Evolutionary conservation across 2,113 vertebrate genomes (phyloP), one percentile per base, ranked within the genome.

Genomic region (Passer domesticus): DNA sequence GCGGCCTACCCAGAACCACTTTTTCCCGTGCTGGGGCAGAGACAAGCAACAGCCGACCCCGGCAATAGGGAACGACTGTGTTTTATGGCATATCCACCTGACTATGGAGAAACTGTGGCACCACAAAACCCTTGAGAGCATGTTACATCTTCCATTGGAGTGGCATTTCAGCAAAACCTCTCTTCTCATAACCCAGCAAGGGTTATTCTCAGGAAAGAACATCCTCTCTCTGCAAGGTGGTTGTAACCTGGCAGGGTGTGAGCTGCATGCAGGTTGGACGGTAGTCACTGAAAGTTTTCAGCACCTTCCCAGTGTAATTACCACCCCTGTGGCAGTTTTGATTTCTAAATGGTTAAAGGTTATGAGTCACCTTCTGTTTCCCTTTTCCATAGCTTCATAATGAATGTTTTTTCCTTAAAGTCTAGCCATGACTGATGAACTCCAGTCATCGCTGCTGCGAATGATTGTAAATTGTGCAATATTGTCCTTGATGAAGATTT

Each of bases 331-430:
- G 62, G 49, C 22, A 73, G 58, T 62, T 89, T 84, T 82, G 66
- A 69, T 79, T 94, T 95, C 46, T 85, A 67, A 76, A 50, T 39
- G 21, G 23, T 52, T 87, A 85, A 92, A 92, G 25, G 41, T 85
- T 21, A 33, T 76, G 66, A 89, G 58, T 95, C 74, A 94, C 44
- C 72, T 92, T 82, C 66, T 87, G 58, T 92, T 97, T 80, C 64
- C 50, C 64, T 91, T 87, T 92, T 53, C 80, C 52, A 43, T 25
- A 83, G 64, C 47, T 83, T 94, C 70, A 87, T 94, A 95, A 89
- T 1, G 1, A 69, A 76, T 73, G 35, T 50, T 95, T 87, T 95
- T 85, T 64, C 46, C 63, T 82, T 85, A n/a, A 92, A 75, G 70
- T 85, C 58, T 91, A 77, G 79, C 77, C n/a, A 15, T 88, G 89